Percentiles rank a stretch among this genome's conserved stretches.
Evolutionary conservation across 35 echinoderm and acorn worm genomes (phyloP).

Genomic region (Stichopus chloronotus): DNA sequence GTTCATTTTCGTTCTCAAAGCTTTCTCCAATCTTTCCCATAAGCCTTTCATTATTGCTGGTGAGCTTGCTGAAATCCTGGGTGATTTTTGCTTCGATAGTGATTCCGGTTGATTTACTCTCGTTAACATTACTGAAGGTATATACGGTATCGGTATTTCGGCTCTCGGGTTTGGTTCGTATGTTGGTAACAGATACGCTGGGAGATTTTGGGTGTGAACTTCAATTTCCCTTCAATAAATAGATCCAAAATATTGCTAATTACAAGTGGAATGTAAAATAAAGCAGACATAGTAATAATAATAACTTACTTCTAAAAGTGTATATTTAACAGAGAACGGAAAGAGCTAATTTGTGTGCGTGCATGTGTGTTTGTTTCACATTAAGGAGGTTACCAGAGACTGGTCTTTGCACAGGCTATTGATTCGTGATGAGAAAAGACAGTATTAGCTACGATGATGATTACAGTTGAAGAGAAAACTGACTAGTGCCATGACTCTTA

Average conservation of each 20-base stretch:
- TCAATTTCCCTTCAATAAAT: not conserved
- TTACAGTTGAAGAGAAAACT: no score
- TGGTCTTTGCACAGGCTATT: no score
- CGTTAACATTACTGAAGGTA: not conserved
- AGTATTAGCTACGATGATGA: no score
- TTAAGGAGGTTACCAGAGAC: no score
- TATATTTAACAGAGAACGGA: no score
- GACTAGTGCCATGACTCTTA: no score
- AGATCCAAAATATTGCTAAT: not conserved
- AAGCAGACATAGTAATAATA: not conserved
- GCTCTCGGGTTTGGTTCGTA: not conserved
- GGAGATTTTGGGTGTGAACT: constrained; percentile 15
- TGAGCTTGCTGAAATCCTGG: not conserved
- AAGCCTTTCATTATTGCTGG: constrained; percentile 23
- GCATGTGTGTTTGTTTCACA: no score
- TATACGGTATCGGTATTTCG: constrained; percentile 38
- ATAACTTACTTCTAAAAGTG: no score
- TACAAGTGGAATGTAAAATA: not conserved
- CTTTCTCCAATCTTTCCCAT: constrained; percentile 6
- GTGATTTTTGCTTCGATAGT: not conserved
- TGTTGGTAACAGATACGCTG: not conserved
- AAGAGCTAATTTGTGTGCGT: no score
- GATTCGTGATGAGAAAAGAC: no score
- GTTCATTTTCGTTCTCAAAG: not conserved
- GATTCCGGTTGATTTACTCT: not conserved